A percentile compares a stretch with the other conserved stretches of the same genome.
These are phyloP conservation scores for Congeria kusceri DNA, from an alignment of 2,888 invertebrate genomes.

Conservation along the genomic window DNA sequence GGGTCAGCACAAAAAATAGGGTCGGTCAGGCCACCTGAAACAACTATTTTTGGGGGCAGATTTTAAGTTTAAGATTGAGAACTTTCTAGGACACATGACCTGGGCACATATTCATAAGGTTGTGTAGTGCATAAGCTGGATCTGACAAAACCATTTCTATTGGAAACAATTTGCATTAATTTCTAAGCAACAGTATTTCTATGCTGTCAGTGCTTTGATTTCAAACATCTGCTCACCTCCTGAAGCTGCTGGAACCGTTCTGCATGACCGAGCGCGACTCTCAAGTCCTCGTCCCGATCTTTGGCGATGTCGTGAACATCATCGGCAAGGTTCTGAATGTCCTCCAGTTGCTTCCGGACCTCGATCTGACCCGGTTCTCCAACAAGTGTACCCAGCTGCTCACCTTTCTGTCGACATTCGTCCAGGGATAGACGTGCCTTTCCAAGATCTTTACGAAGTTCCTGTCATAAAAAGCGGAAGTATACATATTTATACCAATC, in stretches of 20 bases:
- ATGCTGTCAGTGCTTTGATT: too few relatives aligned
- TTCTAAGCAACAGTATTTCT: too few relatives aligned
- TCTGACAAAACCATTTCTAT: too few relatives aligned
- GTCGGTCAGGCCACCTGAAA: too few relatives aligned
- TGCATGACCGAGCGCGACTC: conserved; percentile 79
- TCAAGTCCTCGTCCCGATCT: conserved; percentile 82
- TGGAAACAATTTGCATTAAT: too few relatives aligned
- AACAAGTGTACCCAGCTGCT: conserved; percentile 77
- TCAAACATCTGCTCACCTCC: conserved; percentile 71
- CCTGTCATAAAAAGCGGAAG: conserved; percentile 67
- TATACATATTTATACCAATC: too few relatives aligned
- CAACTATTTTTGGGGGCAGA: too few relatives aligned
- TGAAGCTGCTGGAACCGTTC: conserved; percentile 81
- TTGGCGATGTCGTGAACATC: conserved; percentile 82
- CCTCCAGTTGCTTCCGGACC: conserved; percentile 83
- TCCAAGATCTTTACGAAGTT: conserved; percentile 81
- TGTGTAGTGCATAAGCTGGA: too few relatives aligned
- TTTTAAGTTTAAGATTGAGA: too few relatives aligned
- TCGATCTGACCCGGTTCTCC: conserved; percentile 84
- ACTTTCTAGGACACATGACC: too few relatives aligned
- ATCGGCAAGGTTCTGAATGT: conserved; percentile 81
- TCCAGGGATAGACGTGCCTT: conserved; percentile 75
- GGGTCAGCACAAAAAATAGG: too few relatives aligned
- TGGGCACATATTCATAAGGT: too few relatives aligned
- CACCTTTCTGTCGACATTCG: conserved; percentile 79